Percentiles rank a stretch among this genome's conserved stretches.
Conservation (phyloP, 2,888 invertebrate species). For the Agapostemon virescens region DNA sequence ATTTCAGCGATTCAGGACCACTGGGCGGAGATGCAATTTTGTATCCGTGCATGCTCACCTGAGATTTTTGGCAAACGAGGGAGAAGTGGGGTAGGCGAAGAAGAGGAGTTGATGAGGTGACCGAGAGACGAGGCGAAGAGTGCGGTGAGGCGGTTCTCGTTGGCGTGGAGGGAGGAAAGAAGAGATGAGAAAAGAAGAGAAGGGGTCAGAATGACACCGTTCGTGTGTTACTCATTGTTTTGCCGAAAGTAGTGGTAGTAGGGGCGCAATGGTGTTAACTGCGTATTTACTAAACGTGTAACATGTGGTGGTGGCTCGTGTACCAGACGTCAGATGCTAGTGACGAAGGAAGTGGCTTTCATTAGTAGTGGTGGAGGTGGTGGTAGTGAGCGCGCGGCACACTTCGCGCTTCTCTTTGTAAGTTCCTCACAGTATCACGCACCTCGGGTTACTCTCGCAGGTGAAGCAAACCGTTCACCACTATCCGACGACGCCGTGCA, state of each 20-base stretch:
- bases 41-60: neutral
- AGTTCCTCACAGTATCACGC: conserved; percentile 58
- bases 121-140: neutral
- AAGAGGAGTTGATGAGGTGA: conserved; percentile 27
- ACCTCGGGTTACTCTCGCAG: conserved; percentile 58
- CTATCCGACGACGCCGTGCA: conserved; percentile 11
- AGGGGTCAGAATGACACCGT: conserved; percentile 51
- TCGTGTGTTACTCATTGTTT: conserved; percentile 62
- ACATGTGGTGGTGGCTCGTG: conserved; percentile 44
- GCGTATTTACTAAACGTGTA: conserved; percentile 57
- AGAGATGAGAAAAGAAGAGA: conserved; percentile 28
- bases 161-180: neutral
- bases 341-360: conserved; percentile 61
- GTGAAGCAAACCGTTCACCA: conserved; percentile 46
- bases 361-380: conserved; percentile 47
- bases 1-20: neutral
- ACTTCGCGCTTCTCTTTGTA: conserved; percentile 65
- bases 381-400: conserved; percentile 57
- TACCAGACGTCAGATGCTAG: conserved; percentile 58
- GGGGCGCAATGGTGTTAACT: conserved; percentile 57
- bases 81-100: neutral
- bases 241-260: conserved; percentile 52
- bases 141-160: neutral
- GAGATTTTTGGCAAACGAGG: conserved; percentile 28
- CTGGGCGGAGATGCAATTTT: neutral